Evolutionary conservation across 2,888 invertebrate species (phyloP), one percentile per base, ranked within the genome.

Genomic region (Phortica okadai): DNA sequence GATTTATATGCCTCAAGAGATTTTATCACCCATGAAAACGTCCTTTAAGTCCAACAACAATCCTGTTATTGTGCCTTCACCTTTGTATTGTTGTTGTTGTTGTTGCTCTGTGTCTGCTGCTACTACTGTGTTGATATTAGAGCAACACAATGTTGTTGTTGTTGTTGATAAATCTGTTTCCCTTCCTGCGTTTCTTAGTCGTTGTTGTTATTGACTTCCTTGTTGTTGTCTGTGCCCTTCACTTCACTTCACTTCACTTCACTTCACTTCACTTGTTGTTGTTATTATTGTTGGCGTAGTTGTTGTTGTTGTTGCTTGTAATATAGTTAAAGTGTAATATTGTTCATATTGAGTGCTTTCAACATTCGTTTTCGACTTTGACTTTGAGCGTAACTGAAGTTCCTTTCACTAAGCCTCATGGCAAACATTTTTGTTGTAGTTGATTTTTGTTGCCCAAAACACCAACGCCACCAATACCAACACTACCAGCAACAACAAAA

Each of bases 1-100:
- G 81, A 84, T 84, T 83, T 83, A 83, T 84, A 80, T 81, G 79
- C 78, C 77, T 76, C 81, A 74, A 77, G 77, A 79, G 82, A 84
- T 82, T 79, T 81, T 83, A 81, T 82, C 80, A 80, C 78, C 82
- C 78, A 81, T 80, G 80, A 80, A 79, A 81, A 79, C 76, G 74
- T 75, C 78, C 78, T 75, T 33, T 64, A 78, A 41, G 70, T 54
- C 54, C 11, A 72, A 56, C 11, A 78, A 73, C 73, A 73, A 41
- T 50, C 33, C 50, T 14, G 54, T 33, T 70, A 14, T 21, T n/a
- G 44, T 10, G 41, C 25, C 50, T 25, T 21, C 14, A 14, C 41
- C 25, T 50, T 54, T 70, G 21, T 25, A 11, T 50, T 54, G 70
- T 70, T 70, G n/a, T 70, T 54, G 21, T 70, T 21, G 10, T n/a